Evolutionary conservation across 1,140 invertebrate genomes (phyloP), one percentile per base, ranked within the genome.

Genomic region (Apolygus lucorum): DNA sequence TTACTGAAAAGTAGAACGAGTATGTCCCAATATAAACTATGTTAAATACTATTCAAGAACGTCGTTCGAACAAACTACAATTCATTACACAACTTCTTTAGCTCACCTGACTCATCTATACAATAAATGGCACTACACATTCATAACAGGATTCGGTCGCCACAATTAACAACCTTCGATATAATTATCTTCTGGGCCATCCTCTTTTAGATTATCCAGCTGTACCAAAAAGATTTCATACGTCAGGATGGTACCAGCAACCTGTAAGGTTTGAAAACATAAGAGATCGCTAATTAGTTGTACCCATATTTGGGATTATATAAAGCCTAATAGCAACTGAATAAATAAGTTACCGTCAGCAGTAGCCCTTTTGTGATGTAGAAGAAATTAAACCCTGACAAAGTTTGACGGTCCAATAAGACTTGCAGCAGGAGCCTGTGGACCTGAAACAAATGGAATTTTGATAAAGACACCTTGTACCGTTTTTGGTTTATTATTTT

Each of bases 341-440:
- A 8, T 17, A 17, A 42, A 8, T 42, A 42, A 42, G 4, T 42
- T 17, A 42, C 34, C 34, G 34, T 42, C 17, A 42, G 17, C 17
- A 42, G 34, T 8, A 42, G 34, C 17, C 34, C 34, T 17, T 42
- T 42, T 4, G 34, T 42, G 4, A 42, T 42, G 34, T 42, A 42
- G 70, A 86, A 89, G 64, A 88, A 83, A n/a, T 85, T 84, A 78
- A 83, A 83, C n/a, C 87, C 87, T 1, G 84, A 86, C n/a, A 89
- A 75, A 22, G 82, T 83, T 0, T 88, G 81, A 21, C 77, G 79
- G 71, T 86, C 85, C 14, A 82, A 80, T 0, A 79, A 80, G 2
- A 88, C 75, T 77, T 89, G 86, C n/a, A 78, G 78, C 14, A 83
- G 77, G 59, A 89, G 84, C 72, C 87, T 81, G 72, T 84, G 81